These are phyloP conservation scores for Drosophila quadrilineata DNA, from an alignment of 1,140 invertebrate genomes.

Conservation along the genomic window DNA sequence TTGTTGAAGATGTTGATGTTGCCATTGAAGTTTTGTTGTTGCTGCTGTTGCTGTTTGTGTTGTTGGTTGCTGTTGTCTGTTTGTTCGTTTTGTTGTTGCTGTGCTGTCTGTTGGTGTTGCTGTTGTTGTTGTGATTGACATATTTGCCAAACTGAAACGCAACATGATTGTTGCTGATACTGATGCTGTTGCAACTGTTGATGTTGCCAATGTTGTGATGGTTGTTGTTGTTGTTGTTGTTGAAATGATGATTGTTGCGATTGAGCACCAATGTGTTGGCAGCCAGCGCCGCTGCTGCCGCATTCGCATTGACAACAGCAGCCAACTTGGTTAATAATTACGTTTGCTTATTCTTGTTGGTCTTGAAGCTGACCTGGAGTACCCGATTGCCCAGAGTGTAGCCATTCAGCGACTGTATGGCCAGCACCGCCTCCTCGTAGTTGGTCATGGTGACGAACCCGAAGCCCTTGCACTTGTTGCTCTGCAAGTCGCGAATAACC, in stretches of 20 bases:
- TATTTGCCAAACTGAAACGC: constrained; percentile 44
- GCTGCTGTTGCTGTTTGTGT: constrained; percentile 14
- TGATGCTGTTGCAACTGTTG: constrained; percentile 12
- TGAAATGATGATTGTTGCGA: constrained; percentile 41
- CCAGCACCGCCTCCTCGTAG: constrained; percentile 98
- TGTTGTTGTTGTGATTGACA: constrained; percentile 30
- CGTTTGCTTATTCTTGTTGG: constrained; percentile 95
- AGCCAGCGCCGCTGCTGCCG: constrained; percentile 70
- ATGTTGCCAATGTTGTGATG: constrained; percentile 35
- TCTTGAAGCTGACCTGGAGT: constrained; percentile 99
- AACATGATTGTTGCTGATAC: constrained; percentile 28
- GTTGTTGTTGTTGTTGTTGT: constrained; percentile 35
- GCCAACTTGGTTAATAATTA: constrained; percentile 84
- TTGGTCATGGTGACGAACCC: constrained; percentile 99
- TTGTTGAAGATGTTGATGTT: constrained; percentile 45
- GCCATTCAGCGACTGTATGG: constrained; percentile 98
- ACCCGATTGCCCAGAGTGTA: constrained; percentile 98
- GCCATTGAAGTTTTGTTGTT: constrained; percentile 38
- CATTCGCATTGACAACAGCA: constrained; percentile 81
- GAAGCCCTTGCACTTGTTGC: constrained; percentile 99
- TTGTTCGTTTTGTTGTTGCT: constrained; percentile 28
- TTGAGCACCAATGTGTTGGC: constrained; percentile 63
- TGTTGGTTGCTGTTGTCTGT: constrained; percentile 26
- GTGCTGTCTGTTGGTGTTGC: constrained; percentile 50
- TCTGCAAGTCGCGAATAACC: constrained; percentile 96